Evolutionary conservation across 2,113 vertebrate genomes (phyloP).

Genomic region (Archocentrus centrarchus): DNA sequence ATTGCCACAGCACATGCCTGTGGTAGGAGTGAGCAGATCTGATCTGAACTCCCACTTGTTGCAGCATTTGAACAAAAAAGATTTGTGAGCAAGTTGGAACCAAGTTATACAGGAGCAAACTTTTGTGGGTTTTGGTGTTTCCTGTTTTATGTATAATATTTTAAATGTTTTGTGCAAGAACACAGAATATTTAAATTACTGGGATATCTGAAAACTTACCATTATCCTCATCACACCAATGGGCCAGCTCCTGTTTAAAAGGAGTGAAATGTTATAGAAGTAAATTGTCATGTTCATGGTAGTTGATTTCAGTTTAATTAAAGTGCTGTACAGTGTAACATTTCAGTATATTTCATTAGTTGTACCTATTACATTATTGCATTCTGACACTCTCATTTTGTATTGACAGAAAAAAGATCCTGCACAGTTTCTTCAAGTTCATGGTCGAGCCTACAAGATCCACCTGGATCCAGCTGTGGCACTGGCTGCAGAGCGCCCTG

Average conservation of each 20-base stretch:
- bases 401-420: constrained; percentile 92
- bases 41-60: not conserved
- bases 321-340: not conserved
- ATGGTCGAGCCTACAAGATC: constrained; percentile 94
- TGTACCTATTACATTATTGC: not conserved
- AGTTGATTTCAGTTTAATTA: not conserved
- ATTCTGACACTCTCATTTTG: not conserved
- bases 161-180: no score
- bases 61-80: fast-evolving
- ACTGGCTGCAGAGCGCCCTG: constrained; percentile 92
- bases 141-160: no score
- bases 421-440: constrained; percentile 95
- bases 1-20: not conserved
- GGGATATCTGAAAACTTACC: not conserved
- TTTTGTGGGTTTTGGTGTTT: no score
- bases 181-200: no score
- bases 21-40: not conserved
- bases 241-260: not conserved
- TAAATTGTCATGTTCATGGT: not conserved
- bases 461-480: constrained; percentile 94
- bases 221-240: not conserved
- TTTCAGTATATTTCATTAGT: not conserved
- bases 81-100: no score
- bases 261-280: not conserved
- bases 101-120: no score